Base-by-base conservation (phyloP, 2,888 invertebrate genomes). In the Xylota sylvarum region DNA sequence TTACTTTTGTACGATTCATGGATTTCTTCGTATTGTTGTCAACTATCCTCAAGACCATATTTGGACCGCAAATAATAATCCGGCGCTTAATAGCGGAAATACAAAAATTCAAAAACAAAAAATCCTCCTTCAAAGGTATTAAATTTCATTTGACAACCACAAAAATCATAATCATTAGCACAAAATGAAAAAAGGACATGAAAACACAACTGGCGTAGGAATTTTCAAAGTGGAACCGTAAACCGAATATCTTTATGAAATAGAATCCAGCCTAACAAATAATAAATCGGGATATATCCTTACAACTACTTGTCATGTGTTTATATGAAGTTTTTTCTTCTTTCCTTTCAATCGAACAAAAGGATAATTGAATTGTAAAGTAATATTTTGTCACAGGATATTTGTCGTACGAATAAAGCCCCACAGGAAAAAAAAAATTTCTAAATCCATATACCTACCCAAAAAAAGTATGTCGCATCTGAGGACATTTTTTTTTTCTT, bases 361-460 rank as follows among this genome's bases (percentile, higher is more conserved):
- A 88, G 88, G 89, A 90, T 91, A 92, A 91, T 91, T 92, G 92
- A 91, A 91, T 91, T 91, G 91, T 92, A 91, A 92, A 92, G 90
- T 92, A 91, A 92, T 92, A 92, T 90, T 90, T 89, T 89, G 81
- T 88, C 84, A 87, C 83, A 88, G 86, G 82, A 82, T 82, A 72
- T 60, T 40, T 80, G 76, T 52, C 74, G 60, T 30, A 48, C 12
- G n/a, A 65, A 78, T 50, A 58, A 46, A 23, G 27, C 6, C 6
- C 9, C 5, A 32, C 4, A 56, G 14, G 12, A 55, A 35, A 40
- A 12, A 43, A 37, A 35, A 48, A 40, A 50, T 58, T 14, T 14
- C 10, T 32, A 43, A 76, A 60, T 55, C 58, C 56, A 30, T 10
- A 46, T 37, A 65, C 58, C 55, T 40, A 69, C 74, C 50, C 35